Evolutionary conservation across 1,140 invertebrate genomes (phyloP).

Genomic region (Aradophagus sp.): DNA sequence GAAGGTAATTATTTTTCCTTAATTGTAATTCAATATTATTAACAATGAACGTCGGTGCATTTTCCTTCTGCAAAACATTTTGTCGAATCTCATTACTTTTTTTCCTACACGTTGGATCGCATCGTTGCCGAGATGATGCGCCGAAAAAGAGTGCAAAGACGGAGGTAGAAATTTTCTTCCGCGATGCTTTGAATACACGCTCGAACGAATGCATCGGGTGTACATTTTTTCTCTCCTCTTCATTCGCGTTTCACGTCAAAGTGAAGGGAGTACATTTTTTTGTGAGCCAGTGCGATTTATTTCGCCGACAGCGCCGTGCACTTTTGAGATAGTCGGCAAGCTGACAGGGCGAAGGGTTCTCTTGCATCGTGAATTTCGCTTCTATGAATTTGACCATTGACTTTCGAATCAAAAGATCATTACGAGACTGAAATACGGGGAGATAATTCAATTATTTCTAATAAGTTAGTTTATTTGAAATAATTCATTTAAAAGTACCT

Average conservation of each 20-base stretch:
- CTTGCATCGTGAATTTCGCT: slow-evolving; percentile 46
- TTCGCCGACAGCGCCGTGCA: slow-evolving; percentile 36
- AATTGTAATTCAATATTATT: too few relatives aligned
- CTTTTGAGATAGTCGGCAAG: slow-evolving; percentile 47
- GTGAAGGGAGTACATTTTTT: slow-evolving; percentile 52
- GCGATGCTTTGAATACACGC: slow-evolving; percentile 43
- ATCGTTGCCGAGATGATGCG: slow-evolving; percentile 37
- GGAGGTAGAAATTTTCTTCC: slow-evolving; percentile 42
- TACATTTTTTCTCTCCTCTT: slow-evolving; percentile 38
- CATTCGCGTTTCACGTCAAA: slow-evolving; percentile 46
- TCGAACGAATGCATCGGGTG: slow-evolving; percentile 46
- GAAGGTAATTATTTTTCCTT: too few relatives aligned
- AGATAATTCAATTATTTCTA: neutral
- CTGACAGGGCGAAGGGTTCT: slow-evolving; percentile 38
- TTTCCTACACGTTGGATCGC: slow-evolving; percentile 10
- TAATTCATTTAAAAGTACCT: too few relatives aligned
- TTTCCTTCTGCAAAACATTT: too few relatives aligned
- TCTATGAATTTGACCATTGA: slow-evolving; percentile 49
- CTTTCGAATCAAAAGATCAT: slow-evolving; percentile 33
- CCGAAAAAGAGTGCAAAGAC: slow-evolving; percentile 37
- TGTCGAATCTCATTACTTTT: slow-evolving; percentile 4
- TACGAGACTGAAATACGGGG: slow-evolving; percentile 46
- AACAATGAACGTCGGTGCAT: too few relatives aligned
- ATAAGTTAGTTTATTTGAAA: too few relatives aligned
- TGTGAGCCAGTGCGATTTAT: slow-evolving; percentile 47